Evolutionary conservation across 2,888 invertebrate species (phyloP).

Genomic region (Maniola hyperantus): DNA sequence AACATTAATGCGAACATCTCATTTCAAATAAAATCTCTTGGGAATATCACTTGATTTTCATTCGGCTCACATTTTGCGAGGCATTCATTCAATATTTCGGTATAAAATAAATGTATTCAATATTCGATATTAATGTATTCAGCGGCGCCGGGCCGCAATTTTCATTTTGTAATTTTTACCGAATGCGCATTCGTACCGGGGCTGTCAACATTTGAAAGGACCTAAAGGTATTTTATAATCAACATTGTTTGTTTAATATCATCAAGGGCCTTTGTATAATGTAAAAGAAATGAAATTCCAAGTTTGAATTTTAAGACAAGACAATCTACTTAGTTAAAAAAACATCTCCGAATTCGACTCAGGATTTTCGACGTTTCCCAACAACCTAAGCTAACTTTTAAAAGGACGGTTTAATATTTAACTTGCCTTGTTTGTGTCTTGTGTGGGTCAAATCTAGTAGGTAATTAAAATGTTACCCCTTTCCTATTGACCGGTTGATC

Average conservation of each 20-base stretch:
- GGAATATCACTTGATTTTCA: constrained; percentile 66
- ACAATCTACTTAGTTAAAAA: too few relatives aligned
- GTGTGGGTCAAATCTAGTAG: too few relatives aligned
- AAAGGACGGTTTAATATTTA: too few relatives aligned
- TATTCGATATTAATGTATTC: constrained; percentile 82
- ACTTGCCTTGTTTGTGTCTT: too few relatives aligned
- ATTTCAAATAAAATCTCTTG: constrained; percentile 66
- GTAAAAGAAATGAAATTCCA: background rate
- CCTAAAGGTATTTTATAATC: constrained; percentile 34
- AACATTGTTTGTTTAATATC: constrained; percentile 26
- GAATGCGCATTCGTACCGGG: constrained; percentile 66
- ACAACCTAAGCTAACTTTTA: too few relatives aligned
- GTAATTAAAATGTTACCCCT: too few relatives aligned
- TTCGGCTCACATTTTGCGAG: constrained; percentile 63
- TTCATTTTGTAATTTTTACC: constrained; percentile 83
- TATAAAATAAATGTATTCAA: constrained; percentile 77
- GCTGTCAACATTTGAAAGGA: constrained; percentile 54
- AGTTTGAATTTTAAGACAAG: background rate
- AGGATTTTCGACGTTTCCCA: too few relatives aligned
- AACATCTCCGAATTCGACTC: too few relatives aligned
- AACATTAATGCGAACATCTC: constrained; percentile 59
- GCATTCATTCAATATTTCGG: constrained; percentile 76
- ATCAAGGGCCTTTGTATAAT: background rate
- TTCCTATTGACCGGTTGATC: too few relatives aligned
- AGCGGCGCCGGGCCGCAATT: constrained; percentile 73